Base-by-base conservation (phyloP, 30 jellyfish, hydroid and myxozoan species). In the Hydra vulgaris region DNA sequence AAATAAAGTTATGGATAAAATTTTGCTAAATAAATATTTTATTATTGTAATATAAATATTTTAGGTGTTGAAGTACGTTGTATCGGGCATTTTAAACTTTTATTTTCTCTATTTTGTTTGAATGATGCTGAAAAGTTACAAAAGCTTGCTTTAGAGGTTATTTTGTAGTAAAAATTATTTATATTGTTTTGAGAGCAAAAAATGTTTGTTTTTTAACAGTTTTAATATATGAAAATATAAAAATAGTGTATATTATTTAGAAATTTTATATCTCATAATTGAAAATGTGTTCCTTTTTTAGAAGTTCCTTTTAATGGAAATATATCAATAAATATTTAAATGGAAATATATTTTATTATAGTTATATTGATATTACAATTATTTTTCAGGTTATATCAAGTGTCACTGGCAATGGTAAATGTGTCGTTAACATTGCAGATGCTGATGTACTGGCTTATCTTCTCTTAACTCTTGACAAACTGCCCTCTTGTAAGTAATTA, bases 391-490 rank as follows among this genome's bases (percentile, higher is more conserved):
- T 91, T 21, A 87, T 92, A 1, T 92, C 96, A 17, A 89, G 96
- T 69, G 98, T 92, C 16, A 92, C 98, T 23, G 98, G 98, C 21
- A 92, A 92, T 83, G 87, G 98, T 25, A 92, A 92, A 55, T 92
- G 98, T 75, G 96, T 92, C 23, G 94, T 95, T 5, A 92, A 87
- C 81, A 92, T 92, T 71, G 98, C 96, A 23, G 98, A 92, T 81
- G 96, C 98, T 8, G 98, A 92, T 77, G 98, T 92, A 17, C 72
- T 92, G 73, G 95, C 98, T 12, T 92, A 92, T 73, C 79, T 92
- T 27, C 90, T 92, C 19, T 88, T 92, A 52, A 86, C 95, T 0
- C 81, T 92, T 67, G 89, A 92, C 83, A 92, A 96, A 0, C 80
- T 85, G 17, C 98, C 96, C n/a, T 23, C 95, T 18, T 76, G 98